phyloP scores from a whole-genome alignment of 2,888 invertebrate genomes.

The Harpagoxenus sublaevis region DNA sequence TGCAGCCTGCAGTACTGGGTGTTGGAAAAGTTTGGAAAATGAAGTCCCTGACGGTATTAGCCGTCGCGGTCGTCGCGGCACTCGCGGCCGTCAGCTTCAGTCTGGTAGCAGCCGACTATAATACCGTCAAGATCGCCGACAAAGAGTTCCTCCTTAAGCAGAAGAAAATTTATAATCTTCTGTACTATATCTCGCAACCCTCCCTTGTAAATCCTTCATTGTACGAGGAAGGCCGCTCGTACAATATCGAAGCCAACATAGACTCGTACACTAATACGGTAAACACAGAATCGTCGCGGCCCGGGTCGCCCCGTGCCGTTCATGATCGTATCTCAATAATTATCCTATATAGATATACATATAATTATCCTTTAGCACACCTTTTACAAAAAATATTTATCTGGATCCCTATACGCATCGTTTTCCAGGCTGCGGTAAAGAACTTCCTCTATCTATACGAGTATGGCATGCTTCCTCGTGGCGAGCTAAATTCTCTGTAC shows the following conservation, averaged over 20 bases:
- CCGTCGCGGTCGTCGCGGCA: slow-evolving; percentile 38
- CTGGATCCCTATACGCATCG: background rate
- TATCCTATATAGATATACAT: background rate
- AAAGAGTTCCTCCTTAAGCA: slow-evolving; percentile 81
- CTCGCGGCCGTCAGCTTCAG: slow-evolving; percentile 77
- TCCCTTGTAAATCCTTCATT: slow-evolving; percentile 72
- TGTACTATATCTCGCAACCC: slow-evolving; percentile 80
- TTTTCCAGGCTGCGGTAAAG: slow-evolving; percentile 80
- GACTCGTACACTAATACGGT: slow-evolving; percentile 80
- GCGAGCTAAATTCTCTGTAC: slow-evolving; percentile 87
- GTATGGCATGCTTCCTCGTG: slow-evolving; percentile 87
- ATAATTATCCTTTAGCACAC: background rate
- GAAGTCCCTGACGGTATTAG: slow-evolving; percentile 72
- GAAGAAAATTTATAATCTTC: slow-evolving; percentile 80
- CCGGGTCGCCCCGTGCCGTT: no score
- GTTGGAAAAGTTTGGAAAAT: slow-evolving; percentile 31
- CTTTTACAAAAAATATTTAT: background rate
- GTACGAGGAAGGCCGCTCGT: slow-evolving; percentile 78
- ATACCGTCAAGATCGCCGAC: slow-evolving; percentile 74
- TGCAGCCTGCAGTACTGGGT: slow-evolving; percentile 1
- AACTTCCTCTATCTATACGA: slow-evolving; percentile 82
- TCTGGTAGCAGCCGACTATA: slow-evolving; percentile 70
- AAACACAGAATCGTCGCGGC: slow-evolving; percentile 24
- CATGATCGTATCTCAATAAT: background rate
- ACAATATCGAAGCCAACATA: slow-evolving; percentile 75